Conservation (phyloP, 2,797 vertebrate species). For the Valencia hispanica region DNA sequence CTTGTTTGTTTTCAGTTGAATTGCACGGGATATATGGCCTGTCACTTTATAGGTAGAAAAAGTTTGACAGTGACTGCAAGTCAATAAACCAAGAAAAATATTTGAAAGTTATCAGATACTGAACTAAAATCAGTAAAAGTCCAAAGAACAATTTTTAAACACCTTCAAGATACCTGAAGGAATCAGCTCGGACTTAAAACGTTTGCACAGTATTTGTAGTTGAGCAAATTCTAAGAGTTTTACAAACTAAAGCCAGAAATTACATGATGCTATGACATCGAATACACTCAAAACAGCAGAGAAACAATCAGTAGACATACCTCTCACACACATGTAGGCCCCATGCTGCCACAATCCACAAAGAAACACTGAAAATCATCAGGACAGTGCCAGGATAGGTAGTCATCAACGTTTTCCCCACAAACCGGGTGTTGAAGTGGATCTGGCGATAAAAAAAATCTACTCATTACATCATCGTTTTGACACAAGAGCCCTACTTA, state of each 20-base stretch:
- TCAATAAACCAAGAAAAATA: neutral
- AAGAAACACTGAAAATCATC: conserved; percentile 92
- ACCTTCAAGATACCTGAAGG: no score
- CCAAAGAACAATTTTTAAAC: no score
- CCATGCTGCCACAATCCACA: conserved; percentile 94
- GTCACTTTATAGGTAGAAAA: no score
- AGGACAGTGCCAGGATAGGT: conserved; percentile 93
- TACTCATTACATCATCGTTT: conserved; percentile 36
- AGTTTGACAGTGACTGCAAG: neutral
- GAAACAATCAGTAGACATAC: conserved; percentile 64
- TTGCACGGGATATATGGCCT: no score
- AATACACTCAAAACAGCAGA: neutral
- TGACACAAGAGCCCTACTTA: conserved; percentile 22
- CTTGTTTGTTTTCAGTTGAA: no score
- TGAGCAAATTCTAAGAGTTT: neutral
- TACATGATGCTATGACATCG: neutral
- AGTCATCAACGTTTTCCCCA: conserved; percentile 95
- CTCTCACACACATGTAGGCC: conserved; percentile 93
- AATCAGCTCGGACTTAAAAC: neutral
- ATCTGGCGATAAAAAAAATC: conserved; percentile 64
- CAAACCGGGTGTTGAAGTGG: conserved; percentile 92
- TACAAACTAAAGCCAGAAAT: neutral
- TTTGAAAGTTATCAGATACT: neutral
- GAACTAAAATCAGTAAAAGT: no score
- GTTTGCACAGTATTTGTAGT: neutral